Evolutionary conservation across 2,113 vertebrate species (phyloP).

Genomic region (Marmota monax): DNA sequence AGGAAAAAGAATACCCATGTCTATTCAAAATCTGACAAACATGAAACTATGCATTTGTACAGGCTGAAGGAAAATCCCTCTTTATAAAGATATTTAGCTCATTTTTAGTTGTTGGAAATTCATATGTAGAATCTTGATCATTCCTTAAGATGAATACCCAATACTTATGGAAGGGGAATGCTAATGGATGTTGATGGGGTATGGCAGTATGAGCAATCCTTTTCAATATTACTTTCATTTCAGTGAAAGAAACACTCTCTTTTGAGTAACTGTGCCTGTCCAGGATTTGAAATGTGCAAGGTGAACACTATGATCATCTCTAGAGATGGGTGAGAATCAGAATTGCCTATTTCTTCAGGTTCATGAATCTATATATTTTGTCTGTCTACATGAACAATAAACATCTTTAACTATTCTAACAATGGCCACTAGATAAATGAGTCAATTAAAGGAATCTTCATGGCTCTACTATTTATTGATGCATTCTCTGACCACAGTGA

Average conservation of each 20-base stretch:
- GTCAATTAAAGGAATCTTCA: background rate
- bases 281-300: conserved; percentile 31
- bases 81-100: conserved; percentile 43
- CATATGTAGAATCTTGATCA: background rate
- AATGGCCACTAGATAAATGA: background rate
- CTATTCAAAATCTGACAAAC: conserved; percentile 51
- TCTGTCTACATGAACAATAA: background rate
- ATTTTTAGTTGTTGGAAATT: conserved; percentile 35
- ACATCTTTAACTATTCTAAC: background rate
- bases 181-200: background rate
- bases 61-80: background rate
- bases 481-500: background rate
- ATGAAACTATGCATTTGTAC: conserved; percentile 8
- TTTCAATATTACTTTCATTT: conserved; percentile 54
- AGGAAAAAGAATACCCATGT: conserved; percentile 1
- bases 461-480: background rate
- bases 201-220: background rate
- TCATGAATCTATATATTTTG: conserved; percentile 14
- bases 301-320: conserved; percentile 22
- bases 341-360: conserved; percentile 27
- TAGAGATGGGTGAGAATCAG: background rate
- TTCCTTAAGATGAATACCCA: background rate
- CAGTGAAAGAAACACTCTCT: background rate
- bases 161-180: background rate
- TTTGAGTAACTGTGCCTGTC: conserved; percentile 6